These are phyloP conservation scores for Drosophila ohnishii DNA, from an alignment of 1,140 invertebrate genomes.

Conservation along the genomic window DNA sequence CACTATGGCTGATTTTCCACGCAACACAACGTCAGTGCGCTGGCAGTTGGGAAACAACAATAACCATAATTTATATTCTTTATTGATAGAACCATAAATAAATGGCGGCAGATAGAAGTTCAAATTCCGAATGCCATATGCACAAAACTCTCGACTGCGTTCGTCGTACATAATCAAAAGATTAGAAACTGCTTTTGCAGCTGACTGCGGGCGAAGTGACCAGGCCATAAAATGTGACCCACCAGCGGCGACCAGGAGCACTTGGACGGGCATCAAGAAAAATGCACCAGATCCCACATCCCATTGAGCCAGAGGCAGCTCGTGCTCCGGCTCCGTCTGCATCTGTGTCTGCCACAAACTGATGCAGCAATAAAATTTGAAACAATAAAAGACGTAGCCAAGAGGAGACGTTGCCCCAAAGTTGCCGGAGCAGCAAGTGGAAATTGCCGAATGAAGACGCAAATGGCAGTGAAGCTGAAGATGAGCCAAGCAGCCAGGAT, in stretches of 20 bases:
- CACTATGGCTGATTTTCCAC: constrained; percentile 45
- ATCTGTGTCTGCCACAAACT: constrained; percentile 67
- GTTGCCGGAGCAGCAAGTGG: constrained; percentile 62
- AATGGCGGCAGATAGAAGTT: constrained; percentile 26
- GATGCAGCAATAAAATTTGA: constrained; percentile 81
- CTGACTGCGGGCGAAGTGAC: constrained; percentile 26
- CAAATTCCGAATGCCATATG: constrained; percentile 55
- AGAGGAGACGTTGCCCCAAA: constrained; percentile 39
- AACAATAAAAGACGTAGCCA: constrained; percentile 72
- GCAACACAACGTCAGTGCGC: constrained; percentile 16
- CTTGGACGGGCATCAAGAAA: constrained; percentile 76
- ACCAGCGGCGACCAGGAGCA: constrained; percentile 54
- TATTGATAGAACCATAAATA: constrained; percentile 76
- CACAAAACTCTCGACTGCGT: constrained; percentile 62
- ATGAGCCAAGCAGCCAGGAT: constrained; percentile 36
- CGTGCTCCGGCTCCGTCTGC: constrained; percentile 26
- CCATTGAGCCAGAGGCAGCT: neutral
- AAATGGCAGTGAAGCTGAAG: constrained; percentile 37
- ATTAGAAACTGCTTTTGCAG: constrained; percentile 61
- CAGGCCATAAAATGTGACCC: constrained; percentile 63
- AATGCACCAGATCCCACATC: constrained; percentile 44
- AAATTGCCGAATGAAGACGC: constrained; percentile 64
- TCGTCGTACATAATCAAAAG: constrained; percentile 79
- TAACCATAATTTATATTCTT: constrained; percentile 78
- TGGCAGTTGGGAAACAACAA: constrained; percentile 54